Base-by-base conservation (phyloP, 2,888 invertebrate genomes). In the Diadromus collaris region DNA sequence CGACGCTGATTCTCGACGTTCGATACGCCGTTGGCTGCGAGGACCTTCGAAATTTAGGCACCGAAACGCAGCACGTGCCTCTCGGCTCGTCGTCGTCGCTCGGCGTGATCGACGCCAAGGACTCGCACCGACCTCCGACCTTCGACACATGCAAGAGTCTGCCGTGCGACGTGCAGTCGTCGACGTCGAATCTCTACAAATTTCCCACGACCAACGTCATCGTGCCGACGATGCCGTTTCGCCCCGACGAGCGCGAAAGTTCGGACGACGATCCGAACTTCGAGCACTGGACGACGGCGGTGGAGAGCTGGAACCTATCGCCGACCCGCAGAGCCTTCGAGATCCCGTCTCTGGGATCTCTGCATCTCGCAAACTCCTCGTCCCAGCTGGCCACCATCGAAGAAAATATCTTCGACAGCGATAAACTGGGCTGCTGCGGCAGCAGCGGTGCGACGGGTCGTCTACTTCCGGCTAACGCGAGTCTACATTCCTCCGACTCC, bases 401-500 rank as follows among this genome's bases (percentile, higher is more conserved):
- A 16, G 81, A 76, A 27, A 78, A 70, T 69, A 63, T 38, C 10
- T 54, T 63, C 34, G 76, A 75, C n/a, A 41, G 13, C 48, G 70
- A 73, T 6, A 69, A 48, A 48, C 9, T 44, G 29, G 65, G 19
- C n/a, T 38, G 46, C 24, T 61, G 54, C 27, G 48, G 24, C 38
- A 46, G 46, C 61, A 71, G 48, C 67, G 60, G 34, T 61, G 71
- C 51, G 10, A 61, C 51, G 19, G 70, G 54, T 19, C 64, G 60
- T 2, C 46, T 73, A 16, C 46, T 70, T 7, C 78, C 81, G 19
- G 54, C 58, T 9, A 76, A 78, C 29, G 46, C 78, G 21, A 88
- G 88, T 48, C 68, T 88, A 48, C 87, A 95, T 7, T 96, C 97
- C 19, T 91, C 91, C 9, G 96, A 96, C 89, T 97, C 96, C 0